Percentiles rank a stretch among this genome's conserved stretches.
Conservation (phyloP, 2,888 invertebrate genomes). For the Tetragnatha montana region DNA sequence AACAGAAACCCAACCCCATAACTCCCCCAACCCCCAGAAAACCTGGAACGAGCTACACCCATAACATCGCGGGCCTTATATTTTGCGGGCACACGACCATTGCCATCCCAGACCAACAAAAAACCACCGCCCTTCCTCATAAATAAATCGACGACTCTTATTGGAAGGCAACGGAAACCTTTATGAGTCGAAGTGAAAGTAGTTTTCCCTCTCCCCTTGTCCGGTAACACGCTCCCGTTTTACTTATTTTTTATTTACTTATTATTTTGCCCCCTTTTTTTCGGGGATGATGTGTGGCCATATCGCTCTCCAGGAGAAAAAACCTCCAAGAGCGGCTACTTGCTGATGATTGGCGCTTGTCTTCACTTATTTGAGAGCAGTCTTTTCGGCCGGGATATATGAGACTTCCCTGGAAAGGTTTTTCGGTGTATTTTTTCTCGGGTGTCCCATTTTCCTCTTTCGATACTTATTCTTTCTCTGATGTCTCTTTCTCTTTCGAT, state of each 20-base stretch:
- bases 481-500: constrained; percentile 46
- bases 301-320: constrained; percentile 51
- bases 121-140: constrained; percentile 45
- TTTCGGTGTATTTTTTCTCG: constrained; percentile 33
- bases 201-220: constrained; percentile 48
- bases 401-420: constrained; percentile 54
- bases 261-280: constrained; percentile 8
- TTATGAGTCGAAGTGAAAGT: constrained; percentile 56
- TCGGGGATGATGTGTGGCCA: constrained; percentile 54
- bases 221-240: constrained; percentile 41
- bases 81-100: constrained; percentile 26
- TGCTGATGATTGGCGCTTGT: constrained; percentile 62
- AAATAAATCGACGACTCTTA: constrained; percentile 52
- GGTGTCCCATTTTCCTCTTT: constrained; percentile 55
- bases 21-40: not conserved
- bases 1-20: too few relatives aligned
- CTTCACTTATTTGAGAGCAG: constrained; percentile 65
- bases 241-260: constrained; percentile 6
- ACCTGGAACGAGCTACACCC: not conserved
- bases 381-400: constrained; percentile 59
- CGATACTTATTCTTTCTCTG: constrained; percentile 51
- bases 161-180: constrained; percentile 27
- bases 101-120: constrained; percentile 14
- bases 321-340: constrained; percentile 54
- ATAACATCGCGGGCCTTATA: not conserved